These are phyloP conservation scores for Meriones unguiculatus DNA, from an alignment of 2,113 vertebrate genomes.

Conservation along the genomic window DNA sequence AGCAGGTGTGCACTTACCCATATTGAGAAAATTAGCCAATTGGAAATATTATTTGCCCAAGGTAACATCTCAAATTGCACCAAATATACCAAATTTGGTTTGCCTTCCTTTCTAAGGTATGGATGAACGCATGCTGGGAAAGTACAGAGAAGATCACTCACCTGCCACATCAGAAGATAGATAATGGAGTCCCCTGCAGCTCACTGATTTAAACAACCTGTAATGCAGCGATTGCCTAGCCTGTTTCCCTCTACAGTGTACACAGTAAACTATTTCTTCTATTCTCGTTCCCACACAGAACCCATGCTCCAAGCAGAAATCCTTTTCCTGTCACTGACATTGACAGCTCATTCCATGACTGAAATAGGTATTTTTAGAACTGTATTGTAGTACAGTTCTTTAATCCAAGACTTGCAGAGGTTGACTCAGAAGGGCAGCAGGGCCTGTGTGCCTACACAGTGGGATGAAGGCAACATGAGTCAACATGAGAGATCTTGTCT, in stretches of 20 bases:
- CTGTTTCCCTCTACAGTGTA: not conserved
- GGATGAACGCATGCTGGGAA: not conserved
- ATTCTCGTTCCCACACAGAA: not conserved
- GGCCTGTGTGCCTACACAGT: not conserved
- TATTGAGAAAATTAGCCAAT: not conserved
- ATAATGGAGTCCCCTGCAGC: not conserved
- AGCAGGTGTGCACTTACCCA: not conserved
- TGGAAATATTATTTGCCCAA: not conserved
- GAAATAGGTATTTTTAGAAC: not conserved
- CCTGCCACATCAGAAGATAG: not conserved
- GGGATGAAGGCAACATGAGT: not conserved
- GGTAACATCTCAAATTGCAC: not conserved
- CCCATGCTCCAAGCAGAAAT: not conserved
- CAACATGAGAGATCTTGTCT: not conserved
- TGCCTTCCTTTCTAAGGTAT: not conserved
- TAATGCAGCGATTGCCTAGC: not conserved
- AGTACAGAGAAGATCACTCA: not conserved
- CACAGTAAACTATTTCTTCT: not conserved
- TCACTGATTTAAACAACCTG: not conserved
- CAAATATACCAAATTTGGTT: not conserved
- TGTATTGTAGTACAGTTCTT: not conserved
- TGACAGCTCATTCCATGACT: not conserved
- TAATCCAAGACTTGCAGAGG: not conserved
- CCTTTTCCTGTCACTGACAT: not conserved
- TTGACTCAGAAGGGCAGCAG: not conserved